Conservation (phyloP, 2,113 vertebrate species). For the Silurus asotus region DNA sequence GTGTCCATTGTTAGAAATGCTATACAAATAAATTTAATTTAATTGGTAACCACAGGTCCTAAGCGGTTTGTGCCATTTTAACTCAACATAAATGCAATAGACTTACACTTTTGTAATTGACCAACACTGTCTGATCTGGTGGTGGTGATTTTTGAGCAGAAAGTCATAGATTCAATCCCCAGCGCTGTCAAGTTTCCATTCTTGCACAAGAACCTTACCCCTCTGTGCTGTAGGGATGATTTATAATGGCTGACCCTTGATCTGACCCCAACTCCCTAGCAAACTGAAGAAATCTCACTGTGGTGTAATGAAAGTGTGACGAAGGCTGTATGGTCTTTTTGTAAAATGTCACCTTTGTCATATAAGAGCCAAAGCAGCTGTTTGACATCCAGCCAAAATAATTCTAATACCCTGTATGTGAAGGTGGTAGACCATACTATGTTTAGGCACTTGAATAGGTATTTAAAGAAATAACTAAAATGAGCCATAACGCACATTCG, state of each 20-base stretch:
- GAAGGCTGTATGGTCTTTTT: not conserved
- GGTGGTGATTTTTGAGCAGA: not conserved
- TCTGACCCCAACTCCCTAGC: not conserved
- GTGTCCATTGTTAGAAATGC: too few relatives aligned
- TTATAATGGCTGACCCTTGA: not conserved
- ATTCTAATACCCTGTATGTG: not conserved
- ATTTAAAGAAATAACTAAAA: not conserved
- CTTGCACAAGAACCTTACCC: not conserved
- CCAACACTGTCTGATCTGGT: not conserved
- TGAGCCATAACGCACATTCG: not conserved
- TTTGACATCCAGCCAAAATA: not conserved
- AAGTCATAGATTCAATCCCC: not conserved
- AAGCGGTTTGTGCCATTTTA: not conserved
- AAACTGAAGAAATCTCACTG: not conserved
- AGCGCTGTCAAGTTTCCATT: not conserved
- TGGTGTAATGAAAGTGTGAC: not conserved
- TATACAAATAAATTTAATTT: too few relatives aligned
- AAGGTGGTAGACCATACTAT: not conserved
- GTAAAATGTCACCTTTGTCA: not conserved
- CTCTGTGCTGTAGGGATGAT: not conserved
- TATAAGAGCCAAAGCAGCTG: not conserved
- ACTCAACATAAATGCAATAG: not conserved
- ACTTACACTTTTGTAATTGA: not conserved
- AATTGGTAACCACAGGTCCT: not conserved
- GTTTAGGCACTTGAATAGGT: not conserved